Conservation (phyloP, 2,113 vertebrate species). For the Corynorhinus townsendii region DNA sequence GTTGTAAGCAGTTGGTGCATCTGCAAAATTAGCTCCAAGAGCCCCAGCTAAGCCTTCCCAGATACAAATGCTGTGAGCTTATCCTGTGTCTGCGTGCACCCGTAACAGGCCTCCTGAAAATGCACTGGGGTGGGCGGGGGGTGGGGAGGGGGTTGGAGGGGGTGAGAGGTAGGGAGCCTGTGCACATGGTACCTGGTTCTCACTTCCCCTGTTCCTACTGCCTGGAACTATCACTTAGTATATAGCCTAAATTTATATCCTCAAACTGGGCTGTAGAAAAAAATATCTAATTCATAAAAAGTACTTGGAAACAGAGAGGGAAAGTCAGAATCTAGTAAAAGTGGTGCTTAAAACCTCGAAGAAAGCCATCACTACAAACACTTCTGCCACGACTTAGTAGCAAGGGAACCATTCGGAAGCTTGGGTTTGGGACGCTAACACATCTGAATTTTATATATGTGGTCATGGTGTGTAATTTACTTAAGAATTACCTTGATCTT, state of each 20-base stretch:
- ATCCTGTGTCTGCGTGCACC: not conserved
- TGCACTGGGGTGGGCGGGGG: not conserved
- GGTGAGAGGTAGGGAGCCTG: not conserved
- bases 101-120: not conserved
- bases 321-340: slow-evolving; percentile 45
- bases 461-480: slow-evolving; percentile 52
- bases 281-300: not conserved
- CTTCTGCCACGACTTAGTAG: not conserved
- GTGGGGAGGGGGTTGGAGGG: too few relatives aligned
- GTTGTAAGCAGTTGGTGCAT: not conserved
- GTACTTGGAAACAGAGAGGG: slow-evolving; percentile 16
- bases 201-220: not conserved
- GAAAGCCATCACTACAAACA: slow-evolving; percentile 19
- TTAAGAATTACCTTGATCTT: slow-evolving; percentile 68
- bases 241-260: not conserved
- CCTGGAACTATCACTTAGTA: not conserved
- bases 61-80: not conserved
- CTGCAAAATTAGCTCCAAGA: not conserved
- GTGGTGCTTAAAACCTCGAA: slow-evolving; percentile 12
- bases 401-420: not conserved
- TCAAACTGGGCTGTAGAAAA: slow-evolving; percentile 10
- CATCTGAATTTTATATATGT: slow-evolving; percentile 62
- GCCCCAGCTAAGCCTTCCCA: not conserved
- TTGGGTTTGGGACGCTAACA: slow-evolving; percentile 8
- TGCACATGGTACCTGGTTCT: not conserved